A percentile compares a stretch with the other conserved stretches of the same genome.
These are phyloP conservation scores for Micromussa lordhowensis DNA, from an alignment of 92 coral and sea anemone species.

Conservation along the genomic window DNA sequence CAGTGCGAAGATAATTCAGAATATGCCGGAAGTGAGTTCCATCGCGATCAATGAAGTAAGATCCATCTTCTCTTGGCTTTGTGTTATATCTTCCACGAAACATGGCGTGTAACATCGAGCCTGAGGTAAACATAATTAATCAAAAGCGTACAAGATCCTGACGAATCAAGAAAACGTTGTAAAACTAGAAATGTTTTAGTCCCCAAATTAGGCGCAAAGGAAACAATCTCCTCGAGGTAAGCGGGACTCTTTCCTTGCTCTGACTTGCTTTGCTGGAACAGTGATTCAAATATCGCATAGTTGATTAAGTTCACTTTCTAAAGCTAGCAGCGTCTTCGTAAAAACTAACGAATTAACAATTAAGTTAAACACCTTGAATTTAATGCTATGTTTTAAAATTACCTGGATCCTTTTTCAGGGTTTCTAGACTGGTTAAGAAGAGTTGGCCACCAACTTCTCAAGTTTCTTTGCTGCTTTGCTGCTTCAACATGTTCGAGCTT, in stretches of 20 bases:
- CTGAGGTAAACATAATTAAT: neutral
- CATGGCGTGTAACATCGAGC: slow-evolving; percentile 44
- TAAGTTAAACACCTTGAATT: too few relatives aligned
- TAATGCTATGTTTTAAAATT: neutral
- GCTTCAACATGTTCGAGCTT: slow-evolving; percentile 37
- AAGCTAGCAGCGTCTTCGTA: too few relatives aligned
- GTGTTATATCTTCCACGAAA: slow-evolving; percentile 58
- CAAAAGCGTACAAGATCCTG: neutral
- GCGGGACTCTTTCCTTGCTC: too few relatives aligned
- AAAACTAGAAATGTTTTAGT: neutral
- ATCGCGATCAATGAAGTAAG: slow-evolving; percentile 83
- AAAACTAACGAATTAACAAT: too few relatives aligned
- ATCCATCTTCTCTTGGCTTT: slow-evolving; percentile 74
- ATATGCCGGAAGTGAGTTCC: slow-evolving; percentile 79
- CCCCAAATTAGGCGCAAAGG: neutral
- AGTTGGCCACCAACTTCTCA: slow-evolving; percentile 27
- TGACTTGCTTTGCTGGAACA: too few relatives aligned
- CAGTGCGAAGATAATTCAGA: slow-evolving; percentile 79
- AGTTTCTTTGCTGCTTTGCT: slow-evolving; percentile 65
- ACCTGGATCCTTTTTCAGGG: slow-evolving; percentile 3
- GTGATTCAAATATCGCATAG: too few relatives aligned
- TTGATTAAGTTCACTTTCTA: too few relatives aligned
- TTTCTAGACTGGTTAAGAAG: slow-evolving; percentile 5
- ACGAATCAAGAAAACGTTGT: neutral
- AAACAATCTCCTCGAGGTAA: too few relatives aligned